Evolutionary conservation across 35 echinoderm and acorn worm genomes (phyloP).

Genomic region (Anneissia japonica): DNA sequence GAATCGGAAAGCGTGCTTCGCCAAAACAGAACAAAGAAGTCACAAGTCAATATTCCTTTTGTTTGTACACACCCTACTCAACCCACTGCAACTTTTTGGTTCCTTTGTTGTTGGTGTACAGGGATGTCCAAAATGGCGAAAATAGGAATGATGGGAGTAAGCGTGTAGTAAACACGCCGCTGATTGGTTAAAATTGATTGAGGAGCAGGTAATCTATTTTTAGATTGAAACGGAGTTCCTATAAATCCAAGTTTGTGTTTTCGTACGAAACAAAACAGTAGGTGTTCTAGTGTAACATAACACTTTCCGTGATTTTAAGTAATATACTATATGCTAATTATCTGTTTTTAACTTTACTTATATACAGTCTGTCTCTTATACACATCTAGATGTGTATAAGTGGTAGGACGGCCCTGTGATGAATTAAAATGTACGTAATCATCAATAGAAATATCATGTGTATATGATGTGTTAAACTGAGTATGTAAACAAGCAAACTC

Average conservation of each 20-base stretch:
- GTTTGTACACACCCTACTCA: background rate
- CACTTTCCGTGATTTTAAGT: background rate
- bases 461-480: no score
- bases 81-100: background rate
- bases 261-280: background rate
- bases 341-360: no score
- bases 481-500: no score
- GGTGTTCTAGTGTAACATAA: background rate
- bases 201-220: background rate
- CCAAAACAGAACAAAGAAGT: background rate
- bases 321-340: background rate
- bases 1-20: background rate
- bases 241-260: background rate
- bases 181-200: background rate
- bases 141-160: background rate
- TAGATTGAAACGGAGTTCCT: slow-evolving; percentile 1
- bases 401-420: no score
- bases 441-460: no score
- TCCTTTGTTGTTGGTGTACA: background rate
- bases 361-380: no score
- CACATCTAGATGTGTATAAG: no score
- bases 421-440: no score
- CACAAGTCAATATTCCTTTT: background rate
- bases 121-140: background rate
- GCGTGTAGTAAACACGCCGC: background rate